Percentiles rank a stretch among this genome's conserved stretches.
phyloP scores from a whole-genome alignment of 2,113 vertebrate species.

The Garra rufa region DNA sequence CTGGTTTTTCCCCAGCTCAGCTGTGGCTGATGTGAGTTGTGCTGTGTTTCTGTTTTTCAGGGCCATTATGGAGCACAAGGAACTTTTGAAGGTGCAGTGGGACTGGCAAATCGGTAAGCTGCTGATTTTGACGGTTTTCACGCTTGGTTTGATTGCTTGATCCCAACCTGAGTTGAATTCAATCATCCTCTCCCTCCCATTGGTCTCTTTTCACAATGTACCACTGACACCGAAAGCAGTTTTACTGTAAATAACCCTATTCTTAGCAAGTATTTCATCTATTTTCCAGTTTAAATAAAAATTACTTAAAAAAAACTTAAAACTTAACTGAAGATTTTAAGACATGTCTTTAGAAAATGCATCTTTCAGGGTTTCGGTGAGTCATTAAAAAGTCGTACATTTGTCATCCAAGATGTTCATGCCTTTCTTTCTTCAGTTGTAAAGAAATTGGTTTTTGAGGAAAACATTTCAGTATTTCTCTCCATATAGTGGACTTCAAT shows the following conservation, averaged over 20 bases:
- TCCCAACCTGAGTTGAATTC: not conserved
- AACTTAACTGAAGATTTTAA: not conserved
- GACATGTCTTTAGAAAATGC: not conserved
- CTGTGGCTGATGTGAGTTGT: slow-evolving; percentile 31
- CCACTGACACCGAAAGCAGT: not conserved
- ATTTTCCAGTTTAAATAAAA: not conserved
- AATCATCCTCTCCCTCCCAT: not conserved
- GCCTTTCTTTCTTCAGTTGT: too few species aligned
- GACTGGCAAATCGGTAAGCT: slow-evolving; percentile 96
- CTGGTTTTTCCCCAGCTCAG: not conserved
- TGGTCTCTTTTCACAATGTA: not conserved
- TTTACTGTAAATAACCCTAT: not conserved
- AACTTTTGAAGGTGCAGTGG: slow-evolving; percentile 93
- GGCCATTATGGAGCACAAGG: slow-evolving; percentile 97
- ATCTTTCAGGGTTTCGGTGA: not conserved
- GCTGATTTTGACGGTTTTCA: not conserved
- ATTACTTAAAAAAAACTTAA: not conserved
- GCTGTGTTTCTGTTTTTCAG: slow-evolving; percentile 75
- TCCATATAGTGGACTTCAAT: too few species aligned
- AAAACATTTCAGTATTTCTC: too few species aligned
- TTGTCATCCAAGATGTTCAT: too few species aligned
- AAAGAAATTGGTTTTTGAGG: too few species aligned
- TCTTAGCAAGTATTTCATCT: not conserved
- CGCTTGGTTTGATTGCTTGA: slow-evolving; percentile 24
- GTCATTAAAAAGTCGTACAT: too few species aligned